Percentiles rank a stretch among this genome's conserved stretches.
phyloP scores from a whole-genome alignment of 92 coral and sea anemone species.

The Zoanthus sansibaricus region DNA sequence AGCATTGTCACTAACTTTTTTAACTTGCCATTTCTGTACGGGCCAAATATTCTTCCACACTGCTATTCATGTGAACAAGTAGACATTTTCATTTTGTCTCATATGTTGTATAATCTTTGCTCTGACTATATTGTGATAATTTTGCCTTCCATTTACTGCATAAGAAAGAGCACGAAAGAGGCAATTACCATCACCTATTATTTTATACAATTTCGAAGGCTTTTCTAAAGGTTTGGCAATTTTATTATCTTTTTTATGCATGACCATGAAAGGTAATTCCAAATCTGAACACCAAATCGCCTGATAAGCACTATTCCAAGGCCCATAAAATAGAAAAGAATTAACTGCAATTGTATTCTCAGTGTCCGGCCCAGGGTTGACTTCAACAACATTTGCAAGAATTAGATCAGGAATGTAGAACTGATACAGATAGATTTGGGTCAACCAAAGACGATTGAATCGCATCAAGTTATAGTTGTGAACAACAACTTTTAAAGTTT shows the following conservation, averaged over 20 bases:
- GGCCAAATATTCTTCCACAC: too few species aligned
- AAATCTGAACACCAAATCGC: constrained; percentile 43
- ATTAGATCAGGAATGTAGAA: neutral
- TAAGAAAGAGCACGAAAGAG: constrained; percentile 35
- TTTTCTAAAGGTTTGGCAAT: constrained; percentile 21
- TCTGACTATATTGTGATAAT: constrained; percentile 21
- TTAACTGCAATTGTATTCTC: constrained; percentile 36
- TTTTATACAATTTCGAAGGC: constrained; percentile 37
- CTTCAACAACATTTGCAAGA: neutral
- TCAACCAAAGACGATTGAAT: constrained; percentile 4
- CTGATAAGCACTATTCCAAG: constrained; percentile 27
- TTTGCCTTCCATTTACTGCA: constrained; percentile 23
- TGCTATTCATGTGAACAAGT: too few species aligned
- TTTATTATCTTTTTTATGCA: constrained; percentile 13
- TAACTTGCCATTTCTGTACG: too few species aligned
- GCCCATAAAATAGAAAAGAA: constrained; percentile 25
- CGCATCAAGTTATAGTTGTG: neutral
- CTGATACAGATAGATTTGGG: neutral
- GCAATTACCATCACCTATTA: constrained; percentile 36
- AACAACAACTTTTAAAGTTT: neutral
- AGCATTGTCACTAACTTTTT: too few species aligned
- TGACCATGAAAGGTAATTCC: constrained; percentile 33
- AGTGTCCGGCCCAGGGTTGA: constrained; percentile 6
- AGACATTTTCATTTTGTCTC: too few species aligned
- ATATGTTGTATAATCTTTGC: constrained; percentile 5